Evolutionary conservation across 2,797 vertebrate species (phyloP), one percentile per base, ranked within the genome.

Genomic region (Pantherophis vulpinus): DNA sequence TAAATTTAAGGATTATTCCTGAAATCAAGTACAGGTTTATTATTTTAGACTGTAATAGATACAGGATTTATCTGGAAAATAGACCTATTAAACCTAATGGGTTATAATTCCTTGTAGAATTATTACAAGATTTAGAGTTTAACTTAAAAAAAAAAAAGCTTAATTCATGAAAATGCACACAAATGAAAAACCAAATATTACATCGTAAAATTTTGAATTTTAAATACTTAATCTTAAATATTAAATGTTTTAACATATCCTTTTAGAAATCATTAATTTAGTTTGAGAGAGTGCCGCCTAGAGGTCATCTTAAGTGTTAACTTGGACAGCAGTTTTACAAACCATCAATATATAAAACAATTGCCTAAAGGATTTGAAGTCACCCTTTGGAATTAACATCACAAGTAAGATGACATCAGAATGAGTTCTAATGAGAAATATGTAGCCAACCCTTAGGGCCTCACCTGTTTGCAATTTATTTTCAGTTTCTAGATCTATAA

Each of bases 211-310:
- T 32, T 5, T 70, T 32, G 32, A 37, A 16, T 74, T 74, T 74
- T 8, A 70, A 70, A 74, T 74, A 70, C 5, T 70, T 70, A 70
- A 74, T 74, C n/a, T 74, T 74, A 59, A 74, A 88, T 47, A 58
- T 58, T 32, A 18, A 32, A 93, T 58, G n/a, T 79, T 70, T 87
- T 11, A 70, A 47, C 27, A n/a, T 23, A 56, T 55, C n/a, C 7
- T 47, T 63, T 70, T 18, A 25, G 4, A 88, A 14, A 59, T 11
- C 37, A 63, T 59, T 32, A 56, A 51, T 63, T 66, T 88, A 87
- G 96, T 92, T 94, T 96, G 94, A 95, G 93, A 97, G 97, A 98
- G 98, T 98, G 98, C 98, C 98, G 96, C 98, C 98, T 98, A 96
- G 97, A 98, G 98, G 97, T 94, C 94, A 96, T 94, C 94, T 32